Evolutionary conservation across 2,888 invertebrate species (phyloP), one percentile per base, ranked within the genome.

Genomic region (Pharmacophagus antenor): DNA sequence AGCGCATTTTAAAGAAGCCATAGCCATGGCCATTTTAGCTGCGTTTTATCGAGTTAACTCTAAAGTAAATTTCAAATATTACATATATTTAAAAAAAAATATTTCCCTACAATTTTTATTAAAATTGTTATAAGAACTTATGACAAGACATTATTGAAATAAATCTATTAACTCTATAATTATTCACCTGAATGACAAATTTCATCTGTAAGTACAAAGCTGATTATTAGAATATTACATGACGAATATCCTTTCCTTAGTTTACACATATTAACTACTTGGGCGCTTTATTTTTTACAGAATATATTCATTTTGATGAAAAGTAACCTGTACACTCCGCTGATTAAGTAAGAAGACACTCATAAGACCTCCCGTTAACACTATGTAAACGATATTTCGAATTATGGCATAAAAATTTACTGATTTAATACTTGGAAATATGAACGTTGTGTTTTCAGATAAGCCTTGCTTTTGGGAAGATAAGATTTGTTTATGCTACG

Each of bases 401-500:
- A 46, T 37, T 44, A 20, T 21, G 25, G 5, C 17, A 37, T 52
- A 46, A 15, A 56, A 56, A 59, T 51, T 57, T n/a, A 46, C 51
- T 31, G 56, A 55, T 58, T 31, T 52, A 37, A 21, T 31, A 37
- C 55, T 22, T 47, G 47, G 47, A 61, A 47, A 46, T 56, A 56
- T 63, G 62, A 65, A 75, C 76, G 77, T 75, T 74, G 74, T 76
- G 77, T 77, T 79, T 78, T 72, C 75, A 80, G 76, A 73, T 70
- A 71, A 75, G 71, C 73, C 73, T 80, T 73, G 76, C 73, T 72
- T 75, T 74, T 70, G 67, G 74, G 37, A 20, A 80, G 84, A 84
- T 84, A 85, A 83, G 78, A 79, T 79, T 80, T 79, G 82, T 85
- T 85, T 84, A 85, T 80, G 80, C 76, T 69, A 74, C 76, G 74